Base-by-base conservation (phyloP, 2,888 invertebrate species). In the Meiosimyza platycephala region DNA sequence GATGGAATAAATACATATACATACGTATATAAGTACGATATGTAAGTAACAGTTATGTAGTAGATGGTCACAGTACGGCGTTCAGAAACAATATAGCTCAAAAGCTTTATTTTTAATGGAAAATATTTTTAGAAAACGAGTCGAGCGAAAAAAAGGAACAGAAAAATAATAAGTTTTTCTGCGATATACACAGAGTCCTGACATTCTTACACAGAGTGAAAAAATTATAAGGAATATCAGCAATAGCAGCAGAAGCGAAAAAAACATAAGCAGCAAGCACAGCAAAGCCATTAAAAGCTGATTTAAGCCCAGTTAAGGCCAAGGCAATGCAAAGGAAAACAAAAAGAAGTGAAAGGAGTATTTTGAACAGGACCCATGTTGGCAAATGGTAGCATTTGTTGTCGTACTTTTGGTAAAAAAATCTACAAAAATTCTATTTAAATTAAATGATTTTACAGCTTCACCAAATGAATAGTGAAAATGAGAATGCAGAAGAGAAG, bases 51-150 rank as follows among this genome's bases (percentile, higher is more conserved):
- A 6, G 16, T 15, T 40, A 13, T 6, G 47, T 28, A 54, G 40
- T 7, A 47, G 52, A 52, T 54, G 60, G 50, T 18, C 9, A n/a
- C 4, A 55, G 1, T 5, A 22, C 11, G 12, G 22, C 18, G 22
- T 18, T 18, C 22, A 22, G 15, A 18, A 55, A 55, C 2, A 55
- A 18, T 15, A 63, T 63, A 15, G 54, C 64, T 72, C 28, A 54
- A 47, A 50, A 60, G 68, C 72, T 59, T 18, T 70, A 72, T 72
- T 76, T 76, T 75, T 76, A 76, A 76, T 76, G 74, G 72, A 74
- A 76, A 75, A 70, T 72, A 68, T 72, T 74, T 59, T 16, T 7
- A 59, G 28, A 57, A 48, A 71, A 51, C 6, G 16, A 18, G 22
- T 4, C n/a, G 16, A 47, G 33, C 28, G 15, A 9, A 62, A 62